Evolutionary conservation across 2,797 vertebrate species (phyloP).

Genomic region (Remorina albescens): DNA sequence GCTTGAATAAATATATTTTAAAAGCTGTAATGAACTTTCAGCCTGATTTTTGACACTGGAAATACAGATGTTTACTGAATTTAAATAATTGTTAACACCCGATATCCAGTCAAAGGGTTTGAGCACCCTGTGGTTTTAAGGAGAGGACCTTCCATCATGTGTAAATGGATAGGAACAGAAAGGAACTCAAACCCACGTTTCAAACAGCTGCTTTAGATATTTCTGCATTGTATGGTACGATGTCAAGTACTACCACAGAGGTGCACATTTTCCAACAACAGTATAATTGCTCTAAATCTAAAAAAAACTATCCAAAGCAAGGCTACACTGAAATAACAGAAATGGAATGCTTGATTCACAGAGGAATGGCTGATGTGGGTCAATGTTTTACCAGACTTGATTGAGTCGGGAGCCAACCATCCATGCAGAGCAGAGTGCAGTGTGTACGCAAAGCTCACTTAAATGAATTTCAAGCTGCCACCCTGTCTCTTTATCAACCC

Average conservation of each 20-base stretch:
- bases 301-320: slow-evolving; percentile 46
- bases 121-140: background rate
- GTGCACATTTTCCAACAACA: slow-evolving; percentile 11
- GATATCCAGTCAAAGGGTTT: background rate
- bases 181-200: background rate
- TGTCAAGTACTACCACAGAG: slow-evolving; percentile 2
- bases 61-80: slow-evolving; percentile 24
- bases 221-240: slow-evolving; percentile 6
- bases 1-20: slow-evolving; percentile 40
- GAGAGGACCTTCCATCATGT: background rate
- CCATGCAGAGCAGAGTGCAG: slow-evolving; percentile 62
- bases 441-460: slow-evolving; percentile 59
- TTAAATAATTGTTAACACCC: too few species aligned
- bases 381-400: slow-evolving; percentile 72
- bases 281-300: slow-evolving; percentile 29
- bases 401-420: slow-evolving; percentile 69
- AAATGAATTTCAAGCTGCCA: slow-evolving; percentile 74
- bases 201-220: background rate
- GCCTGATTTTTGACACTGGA: slow-evolving; percentile 19
- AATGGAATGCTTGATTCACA: slow-evolving; percentile 39
- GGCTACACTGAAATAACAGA: slow-evolving; percentile 54
- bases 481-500: slow-evolving; percentile 43
- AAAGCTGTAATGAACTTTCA: slow-evolving; percentile 23
- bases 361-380: slow-evolving; percentile 63
- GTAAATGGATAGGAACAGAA: background rate